Percentiles rank a stretch among this genome's conserved stretches.
Conservation (phyloP, 2,797 vertebrate species). For the Acipenser ruthenus region DNA sequence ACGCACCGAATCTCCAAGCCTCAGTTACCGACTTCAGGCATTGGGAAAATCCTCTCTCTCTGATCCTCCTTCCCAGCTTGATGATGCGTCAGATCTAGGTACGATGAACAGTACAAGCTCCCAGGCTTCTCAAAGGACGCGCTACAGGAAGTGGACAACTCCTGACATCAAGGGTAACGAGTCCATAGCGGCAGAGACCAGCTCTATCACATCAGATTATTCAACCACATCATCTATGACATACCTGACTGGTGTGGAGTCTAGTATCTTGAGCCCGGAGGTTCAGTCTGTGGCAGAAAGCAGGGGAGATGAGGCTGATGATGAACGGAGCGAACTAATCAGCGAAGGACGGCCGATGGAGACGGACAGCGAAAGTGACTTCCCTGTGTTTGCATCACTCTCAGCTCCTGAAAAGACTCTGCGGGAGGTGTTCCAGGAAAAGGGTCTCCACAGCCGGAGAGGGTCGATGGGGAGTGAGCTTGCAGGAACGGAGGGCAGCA, state of each 20-base stretch:
- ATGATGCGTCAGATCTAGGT: slow-evolving; percentile 73
- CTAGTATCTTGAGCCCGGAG: slow-evolving; percentile 73
- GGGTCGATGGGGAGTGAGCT: slow-evolving; percentile 41
- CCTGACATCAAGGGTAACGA: slow-evolving; percentile 55
- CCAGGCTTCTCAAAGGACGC: slow-evolving; percentile 58
- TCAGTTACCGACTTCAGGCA: slow-evolving; percentile 33
- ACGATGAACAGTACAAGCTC: slow-evolving; percentile 64
- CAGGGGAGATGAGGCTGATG: slow-evolving; percentile 86
- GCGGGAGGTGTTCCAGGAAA: slow-evolving; percentile 35
- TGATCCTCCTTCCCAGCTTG: slow-evolving; percentile 51
- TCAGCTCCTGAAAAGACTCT: slow-evolving; percentile 39
- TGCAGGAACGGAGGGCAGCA: slow-evolving; percentile 52
- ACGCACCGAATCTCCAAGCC: slow-evolving; percentile 48
- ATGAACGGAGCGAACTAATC: slow-evolving; percentile 84
- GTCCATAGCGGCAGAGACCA: slow-evolving; percentile 61
- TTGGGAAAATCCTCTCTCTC: slow-evolving; percentile 49
- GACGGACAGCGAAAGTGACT: slow-evolving; percentile 90
- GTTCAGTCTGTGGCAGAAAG: slow-evolving; percentile 79
- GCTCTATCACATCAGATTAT: slow-evolving; percentile 83
- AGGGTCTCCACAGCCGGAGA: slow-evolving; percentile 47
- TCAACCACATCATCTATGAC: slow-evolving; percentile 77
- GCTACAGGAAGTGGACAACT: slow-evolving; percentile 54
- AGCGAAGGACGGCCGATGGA: slow-evolving; percentile 85
- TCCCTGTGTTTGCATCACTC: slow-evolving; percentile 66
- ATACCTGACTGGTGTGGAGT: slow-evolving; percentile 67